Evolutionary conservation across 2,888 invertebrate genomes (phyloP).

Genomic region (Arenicola marina): DNA sequence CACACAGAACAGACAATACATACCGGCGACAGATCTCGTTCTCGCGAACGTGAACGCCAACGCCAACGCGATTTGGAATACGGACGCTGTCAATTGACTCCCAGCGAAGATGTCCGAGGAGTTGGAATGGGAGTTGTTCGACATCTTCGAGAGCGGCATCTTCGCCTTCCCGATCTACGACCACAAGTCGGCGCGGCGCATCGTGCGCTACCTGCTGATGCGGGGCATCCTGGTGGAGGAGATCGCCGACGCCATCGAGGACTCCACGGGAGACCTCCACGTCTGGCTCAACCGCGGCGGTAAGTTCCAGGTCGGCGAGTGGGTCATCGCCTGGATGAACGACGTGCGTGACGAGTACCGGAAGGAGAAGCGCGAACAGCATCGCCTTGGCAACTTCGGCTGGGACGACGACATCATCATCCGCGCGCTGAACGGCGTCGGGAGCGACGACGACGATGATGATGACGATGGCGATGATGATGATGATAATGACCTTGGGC

Average conservation of each 20-base stretch:
- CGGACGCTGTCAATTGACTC: background rate
- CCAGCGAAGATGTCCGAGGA: constrained; percentile 32
- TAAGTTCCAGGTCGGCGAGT: constrained; percentile 34
- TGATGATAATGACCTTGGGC: background rate
- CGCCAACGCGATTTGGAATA: background rate
- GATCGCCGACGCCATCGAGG: constrained; percentile 35
- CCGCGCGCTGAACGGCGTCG: no score
- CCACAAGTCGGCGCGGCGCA: constrained; percentile 31
- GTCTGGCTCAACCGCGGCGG: constrained; percentile 31
- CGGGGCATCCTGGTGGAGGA: constrained; percentile 30
- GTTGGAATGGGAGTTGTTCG: constrained; percentile 34
- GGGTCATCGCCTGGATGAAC: constrained; percentile 37
- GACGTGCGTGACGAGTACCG: constrained; percentile 28
- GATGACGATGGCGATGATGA: background rate
- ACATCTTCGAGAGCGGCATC: constrained; percentile 33
- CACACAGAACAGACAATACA: no score
- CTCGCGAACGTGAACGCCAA: no score
- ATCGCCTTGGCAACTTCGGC: background rate
- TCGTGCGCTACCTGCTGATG: constrained; percentile 28
- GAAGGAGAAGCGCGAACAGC: background rate
- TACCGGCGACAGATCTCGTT: no score
- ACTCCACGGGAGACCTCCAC: constrained; percentile 26
- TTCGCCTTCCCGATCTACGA: constrained; percentile 36
- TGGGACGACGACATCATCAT: background rate
- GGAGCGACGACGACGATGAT: background rate